These are phyloP conservation scores for Clarias pachynema DNA, from an alignment of 2,797 vertebrate genomes.

Conservation along the genomic window DNA sequence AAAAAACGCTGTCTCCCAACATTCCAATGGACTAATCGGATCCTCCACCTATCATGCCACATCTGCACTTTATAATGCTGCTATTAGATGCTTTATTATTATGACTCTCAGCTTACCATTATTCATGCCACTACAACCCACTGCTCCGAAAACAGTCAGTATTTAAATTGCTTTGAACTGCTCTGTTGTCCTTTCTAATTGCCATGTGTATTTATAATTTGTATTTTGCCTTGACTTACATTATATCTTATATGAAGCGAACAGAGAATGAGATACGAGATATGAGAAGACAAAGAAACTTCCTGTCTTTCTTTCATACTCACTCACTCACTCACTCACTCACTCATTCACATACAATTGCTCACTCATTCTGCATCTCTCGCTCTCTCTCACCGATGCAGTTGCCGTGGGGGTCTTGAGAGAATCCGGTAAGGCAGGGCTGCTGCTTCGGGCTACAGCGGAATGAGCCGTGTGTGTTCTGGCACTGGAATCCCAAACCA, in stretches of 20 bases:
- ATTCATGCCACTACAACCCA: neutral
- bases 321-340: neutral
- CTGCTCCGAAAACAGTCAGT: neutral
- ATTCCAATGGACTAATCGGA: neutral
- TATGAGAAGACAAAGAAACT: neutral
- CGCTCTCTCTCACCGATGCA: slow-evolving; percentile 84
- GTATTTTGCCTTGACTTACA: neutral
- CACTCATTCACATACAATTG: neutral
- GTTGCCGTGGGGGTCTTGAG: slow-evolving; percentile 87
- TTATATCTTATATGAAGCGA: neutral
- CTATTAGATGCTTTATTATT: neutral
- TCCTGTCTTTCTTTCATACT: neutral
- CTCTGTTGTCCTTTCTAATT: neutral
- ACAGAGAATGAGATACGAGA: neutral
- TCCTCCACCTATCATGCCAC: neutral
- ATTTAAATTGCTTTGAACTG: neutral
- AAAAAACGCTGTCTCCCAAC: neutral
- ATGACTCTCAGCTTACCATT: neutral
- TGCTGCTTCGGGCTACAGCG: slow-evolving; percentile 80
- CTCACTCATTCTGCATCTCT: neutral
- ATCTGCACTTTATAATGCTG: neutral
- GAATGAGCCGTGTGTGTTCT: slow-evolving; percentile 88
- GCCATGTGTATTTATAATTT: neutral
- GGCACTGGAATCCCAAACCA: slow-evolving; percentile 76
- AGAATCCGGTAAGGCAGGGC: slow-evolving; percentile 87